phyloP scores from a whole-genome alignment of 2,888 invertebrate genomes.

The Autographa pulchrina region DNA sequence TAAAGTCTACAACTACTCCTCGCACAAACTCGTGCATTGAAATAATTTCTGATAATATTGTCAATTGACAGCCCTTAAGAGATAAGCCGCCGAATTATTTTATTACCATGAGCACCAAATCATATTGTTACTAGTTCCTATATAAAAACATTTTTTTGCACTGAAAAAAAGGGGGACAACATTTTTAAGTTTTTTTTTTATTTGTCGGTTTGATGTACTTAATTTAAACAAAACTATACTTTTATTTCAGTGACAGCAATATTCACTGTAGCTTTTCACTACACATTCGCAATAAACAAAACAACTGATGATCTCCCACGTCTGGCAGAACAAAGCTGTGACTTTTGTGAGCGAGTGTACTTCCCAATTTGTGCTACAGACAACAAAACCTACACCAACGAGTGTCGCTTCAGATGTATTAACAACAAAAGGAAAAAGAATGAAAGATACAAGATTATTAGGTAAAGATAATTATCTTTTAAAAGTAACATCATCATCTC shows the following conservation, averaged over 20 bases:
- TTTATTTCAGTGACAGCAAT: conserved; percentile 20
- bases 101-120: too few relatives aligned
- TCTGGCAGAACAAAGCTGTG: not conserved
- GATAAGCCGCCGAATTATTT: too few relatives aligned
- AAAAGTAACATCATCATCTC: too few relatives aligned
- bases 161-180: too few relatives aligned
- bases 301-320: conserved; percentile 9
- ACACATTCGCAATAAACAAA: not conserved
- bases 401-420: conserved; percentile 44
- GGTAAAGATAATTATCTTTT: conserved; percentile 23
- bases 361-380: conserved; percentile 52
- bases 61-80: too few relatives aligned
- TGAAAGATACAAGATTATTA: not conserved
- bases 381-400: conserved; percentile 50
- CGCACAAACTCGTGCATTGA: too few relatives aligned
- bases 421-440: not conserved
- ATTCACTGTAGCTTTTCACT: not conserved
- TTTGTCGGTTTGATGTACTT: too few relatives aligned
- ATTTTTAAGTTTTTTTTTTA: too few relatives aligned
- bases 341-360: conserved; percentile 40
- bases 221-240: not conserved
- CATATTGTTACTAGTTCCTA: too few relatives aligned
- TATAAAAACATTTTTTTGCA: too few relatives aligned
- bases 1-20: too few relatives aligned
- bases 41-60: too few relatives aligned